Percentiles rank a stretch among this genome's conserved stretches.
phyloP scores from a whole-genome alignment of 1,140 invertebrate genomes.

The Eupristina koningsbergeri region DNA sequence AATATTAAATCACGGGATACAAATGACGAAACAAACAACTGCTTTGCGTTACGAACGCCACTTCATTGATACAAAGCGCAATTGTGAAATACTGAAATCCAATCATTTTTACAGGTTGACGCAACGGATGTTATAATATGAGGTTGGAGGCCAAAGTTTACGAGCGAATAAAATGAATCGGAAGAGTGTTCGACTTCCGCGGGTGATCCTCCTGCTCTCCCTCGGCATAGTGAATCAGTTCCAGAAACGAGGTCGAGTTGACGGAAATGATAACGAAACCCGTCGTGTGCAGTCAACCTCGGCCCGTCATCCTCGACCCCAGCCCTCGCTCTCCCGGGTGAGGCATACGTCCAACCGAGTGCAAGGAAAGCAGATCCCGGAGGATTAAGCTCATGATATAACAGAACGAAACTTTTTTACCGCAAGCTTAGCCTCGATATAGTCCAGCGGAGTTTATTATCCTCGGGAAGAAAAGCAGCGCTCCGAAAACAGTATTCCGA shows the following conservation, averaged over 20 bases:
- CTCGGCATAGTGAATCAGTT: constrained; percentile 53
- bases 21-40: too few relatives aligned
- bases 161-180: not conserved
- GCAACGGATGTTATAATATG: not conserved
- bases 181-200: not conserved
- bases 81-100: too few relatives aligned
- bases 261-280: not conserved
- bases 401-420: constrained; percentile 50
- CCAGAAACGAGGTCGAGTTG: constrained; percentile 55
- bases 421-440: too few relatives aligned
- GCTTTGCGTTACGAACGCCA: too few relatives aligned
- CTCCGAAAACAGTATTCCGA: too few relatives aligned
- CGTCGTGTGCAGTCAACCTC: not conserved
- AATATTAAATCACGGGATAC: too few relatives aligned
- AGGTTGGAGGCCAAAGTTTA: not conserved
- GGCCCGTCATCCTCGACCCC: not conserved
- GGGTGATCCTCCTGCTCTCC: not conserved
- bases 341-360: not conserved
- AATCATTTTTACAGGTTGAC: too few relatives aligned
- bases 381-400: constrained; percentile 50
- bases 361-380: constrained; percentile 56
- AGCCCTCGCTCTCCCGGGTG: too few relatives aligned
- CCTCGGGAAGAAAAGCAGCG: not conserved
- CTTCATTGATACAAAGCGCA: too few relatives aligned
- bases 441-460: not conserved